A percentile compares a stretch with the other conserved stretches of the same genome.
Evolutionary conservation across 2,888 invertebrate genomes (phyloP).

Genomic region (Eucera pruinosa): DNA sequence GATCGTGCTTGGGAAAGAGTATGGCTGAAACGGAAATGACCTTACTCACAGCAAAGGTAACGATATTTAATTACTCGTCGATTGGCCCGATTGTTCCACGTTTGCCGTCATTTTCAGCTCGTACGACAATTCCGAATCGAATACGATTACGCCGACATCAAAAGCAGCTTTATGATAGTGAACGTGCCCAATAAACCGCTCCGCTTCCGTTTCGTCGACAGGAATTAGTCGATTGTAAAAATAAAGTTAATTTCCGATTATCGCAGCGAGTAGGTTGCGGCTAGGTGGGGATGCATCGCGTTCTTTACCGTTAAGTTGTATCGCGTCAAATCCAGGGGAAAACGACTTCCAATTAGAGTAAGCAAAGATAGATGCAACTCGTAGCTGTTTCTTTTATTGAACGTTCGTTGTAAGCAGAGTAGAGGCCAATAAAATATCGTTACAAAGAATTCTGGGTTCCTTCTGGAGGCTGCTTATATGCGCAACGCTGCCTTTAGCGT

Average conservation of each 20-base stretch:
- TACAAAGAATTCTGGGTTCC: neutral
- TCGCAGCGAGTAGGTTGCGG: too few species aligned
- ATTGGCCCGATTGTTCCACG: neutral
- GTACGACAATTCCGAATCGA: constrained; percentile 87
- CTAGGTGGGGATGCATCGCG: too few species aligned
- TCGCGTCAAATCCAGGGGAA: neutral
- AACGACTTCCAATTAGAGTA: neutral
- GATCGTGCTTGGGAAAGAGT: constrained; percentile 87
- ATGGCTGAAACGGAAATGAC: constrained; percentile 87
- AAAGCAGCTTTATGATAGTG: constrained; percentile 86
- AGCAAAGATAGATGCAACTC: constrained; percentile 21
- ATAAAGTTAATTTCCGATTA: too few species aligned
- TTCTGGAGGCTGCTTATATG: neutral
- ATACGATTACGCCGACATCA: constrained; percentile 89
- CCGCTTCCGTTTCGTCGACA: constrained; percentile 88
- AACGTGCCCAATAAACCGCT: constrained; percentile 87
- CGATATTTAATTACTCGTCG: neutral
- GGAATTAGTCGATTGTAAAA: constrained; percentile 80
- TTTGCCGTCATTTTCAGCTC: constrained; percentile 83
- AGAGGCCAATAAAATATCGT: constrained; percentile 10
- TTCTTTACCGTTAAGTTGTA: constrained; percentile 16
- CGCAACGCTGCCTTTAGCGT: constrained; percentile 52
- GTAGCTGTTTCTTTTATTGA: neutral
- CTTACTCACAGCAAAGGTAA: constrained; percentile 86
- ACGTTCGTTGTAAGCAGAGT: constrained; percentile 1